Base-by-base conservation (phyloP, 2,113 vertebrate genomes). In the Megalops atlanticus region DNA sequence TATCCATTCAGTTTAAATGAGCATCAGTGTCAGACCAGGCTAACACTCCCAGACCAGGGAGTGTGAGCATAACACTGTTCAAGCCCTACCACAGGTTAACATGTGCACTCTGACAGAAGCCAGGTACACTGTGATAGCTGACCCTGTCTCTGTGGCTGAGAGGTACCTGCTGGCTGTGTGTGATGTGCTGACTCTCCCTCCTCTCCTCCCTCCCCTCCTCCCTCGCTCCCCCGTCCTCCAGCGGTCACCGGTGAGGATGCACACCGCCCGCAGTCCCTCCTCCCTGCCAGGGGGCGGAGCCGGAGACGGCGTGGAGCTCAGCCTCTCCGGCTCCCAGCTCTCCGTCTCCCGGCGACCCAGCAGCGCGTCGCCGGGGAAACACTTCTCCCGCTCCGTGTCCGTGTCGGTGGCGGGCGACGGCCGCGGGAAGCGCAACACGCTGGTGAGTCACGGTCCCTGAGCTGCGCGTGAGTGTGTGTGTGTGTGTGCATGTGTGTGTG, bases 341-440 rank as follows among this genome's bases (percentile, higher is more conserved):
- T 90, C 94, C 0, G 35, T 98, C 58, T 88, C 83, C 54, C 93
- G 87, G 12, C 94, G 97, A 2, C 97, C 98, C 0, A 88, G 91
- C 92, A 96, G 96, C 0, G 95, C 96, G 0, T 92, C 94, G 0
- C 82, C 92, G 0, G 87, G 94, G 86, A 97, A 91, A 82, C 91
- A 87, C 77, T 11, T 98, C 52, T 87, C 92, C 0, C 96, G 97
- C 33, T 98, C 97, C 0, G 16, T 94, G 86, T 97, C 96, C 0
- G 89, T 96, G 49, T 93, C 91, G 0, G 80, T 94, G 0, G 93
- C 95, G 0, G 33, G 92, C 0, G 95, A 95, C 2, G 82, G 93
- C 0, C 89, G 93, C 81, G 93, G 91, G 0, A 95, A 95, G 85
- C 94, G 94, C 83, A 98, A 95, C 75, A 79, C 91, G 0, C 83